Base-by-base conservation (phyloP, 1,140 invertebrate species). In the Pentalonia nigronervosa region DNA sequence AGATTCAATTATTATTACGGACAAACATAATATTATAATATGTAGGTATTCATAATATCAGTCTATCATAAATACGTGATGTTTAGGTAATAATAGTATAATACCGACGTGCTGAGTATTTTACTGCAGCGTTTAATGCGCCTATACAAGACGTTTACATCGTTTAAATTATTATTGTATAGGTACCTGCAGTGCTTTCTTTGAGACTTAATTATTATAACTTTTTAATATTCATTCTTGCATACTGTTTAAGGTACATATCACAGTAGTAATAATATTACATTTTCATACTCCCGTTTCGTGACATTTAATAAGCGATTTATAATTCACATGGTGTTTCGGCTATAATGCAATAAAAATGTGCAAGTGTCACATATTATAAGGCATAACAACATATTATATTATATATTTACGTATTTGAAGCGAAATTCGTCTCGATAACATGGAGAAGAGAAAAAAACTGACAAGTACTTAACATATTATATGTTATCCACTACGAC, bases 31-130 rank as follows among this genome's bases (percentile, higher is more conserved):
- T 23, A 50, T 41, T 41, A 41, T 41, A 2, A 41, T 41, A 4
- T 41, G 41, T 41, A 41, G 41, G 4, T 11, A 50, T 89, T 53
- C 4, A 53, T 89, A 11, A 89, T 41, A 48, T 17, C 47, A 50
- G 17, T 88, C 30, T 30, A 47, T 48, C 34, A 1, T 88, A 88
- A 47, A 53, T 89, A 89, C 47, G 48, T 89, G 87, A 89, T 89
- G 48, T 89, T 25, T 25, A 34, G 21, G 21, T 83, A 7, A 23
- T 21, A 48, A 87, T 53, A 89, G 41, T 41, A 41, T 41, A 41
- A 41, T 41, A 89, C 87, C 34, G 14, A 53, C n/a, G 11, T 9
- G 48, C 50, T 30, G 17, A 87, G 30, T 41, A n/a, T 88, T 88
- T n/a, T 48, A 34, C 50, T 23, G 20, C 11, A 48, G 45, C n/a